A percentile compares a stretch with the other conserved stretches of the same genome.
These are phyloP conservation scores for Paramormyrops hopkinsi DNA, from an alignment of 2,797 vertebrate species.

Conservation along the genomic window DNA sequence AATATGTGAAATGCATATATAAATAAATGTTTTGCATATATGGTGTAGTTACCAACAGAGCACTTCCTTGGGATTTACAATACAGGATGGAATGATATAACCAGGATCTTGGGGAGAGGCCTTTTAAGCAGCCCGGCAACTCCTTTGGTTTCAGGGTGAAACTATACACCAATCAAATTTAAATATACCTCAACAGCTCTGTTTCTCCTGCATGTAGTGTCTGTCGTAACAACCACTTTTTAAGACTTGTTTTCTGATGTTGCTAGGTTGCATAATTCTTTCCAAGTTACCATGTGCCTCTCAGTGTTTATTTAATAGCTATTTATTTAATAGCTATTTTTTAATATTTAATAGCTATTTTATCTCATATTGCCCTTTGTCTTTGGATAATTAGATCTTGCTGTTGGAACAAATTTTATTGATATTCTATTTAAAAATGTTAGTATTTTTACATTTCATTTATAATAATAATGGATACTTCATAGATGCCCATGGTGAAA, in stretches of 20 bases:
- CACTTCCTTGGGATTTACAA: neutral
- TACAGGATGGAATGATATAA: neutral
- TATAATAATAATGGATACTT: neutral
- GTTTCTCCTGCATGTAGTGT: neutral
- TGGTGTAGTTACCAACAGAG: neutral
- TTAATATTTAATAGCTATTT: neutral
- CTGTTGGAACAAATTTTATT: neutral
- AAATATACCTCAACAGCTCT: neutral
- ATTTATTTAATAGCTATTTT: neutral
- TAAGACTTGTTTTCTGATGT: neutral
- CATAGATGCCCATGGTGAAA: neutral
- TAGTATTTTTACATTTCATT: neutral
- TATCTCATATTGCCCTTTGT: neutral
- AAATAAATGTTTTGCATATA: neutral
- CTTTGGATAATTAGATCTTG: neutral
- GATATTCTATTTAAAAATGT: neutral
- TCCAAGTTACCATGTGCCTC: neutral
- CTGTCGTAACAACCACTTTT: neutral
- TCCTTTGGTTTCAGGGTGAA: conserved; percentile 13
- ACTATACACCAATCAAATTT: conserved; percentile 8
- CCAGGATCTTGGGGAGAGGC: neutral
- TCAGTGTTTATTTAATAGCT: neutral
- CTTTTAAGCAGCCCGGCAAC: neutral
- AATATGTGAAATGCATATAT: neutral
- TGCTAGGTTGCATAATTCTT: neutral